Evolutionary conservation across 2,888 invertebrate species (phyloP), one percentile per base, ranked within the genome.

Genomic region (Acanthopleura granulata): DNA sequence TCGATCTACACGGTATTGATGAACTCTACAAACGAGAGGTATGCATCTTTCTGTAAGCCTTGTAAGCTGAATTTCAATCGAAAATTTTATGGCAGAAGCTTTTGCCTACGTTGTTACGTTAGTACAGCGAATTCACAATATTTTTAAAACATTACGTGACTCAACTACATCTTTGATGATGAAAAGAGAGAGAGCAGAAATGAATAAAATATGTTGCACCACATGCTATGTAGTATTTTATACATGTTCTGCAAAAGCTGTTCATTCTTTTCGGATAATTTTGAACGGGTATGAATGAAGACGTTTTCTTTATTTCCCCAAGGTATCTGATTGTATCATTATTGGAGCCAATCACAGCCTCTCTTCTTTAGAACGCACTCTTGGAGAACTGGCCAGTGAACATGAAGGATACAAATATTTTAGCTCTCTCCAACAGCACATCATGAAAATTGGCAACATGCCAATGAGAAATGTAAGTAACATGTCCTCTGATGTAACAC

Each of bases 1-100:
- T 95, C 72, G 94, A 95, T 82, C 91, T 95, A 0, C 92, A 92
- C 72, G 88, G 89, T 0, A 90, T 95, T 16, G 85, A 89, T 11
- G 93, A 94, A 75, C 86, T 95, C 0, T 79, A 76, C 69, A 29
- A 72, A 15, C 57, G 75, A 15, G 74, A 77, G 75, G 82, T 82
- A 74, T 57, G 57, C 27, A 18, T 12, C 18, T 16, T 15, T 50
- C 40, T 40, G 40, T 40, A 40, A 40, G 40, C 9, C 9, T 40
- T 40, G 9, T 40, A 9, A n/a, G n/a, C n/a, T 9, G 40, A 9
- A 40, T 3, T 40, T 40, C 4, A 40, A 6, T 9, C 40, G 40
- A 40, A 40, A 40, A 6, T 40, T 6, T 40, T 9, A 6, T 40
- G 9, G 40, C 40, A 3, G 40, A 40, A 40, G 40, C 40, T 9